Conservation (phyloP, 2,113 vertebrate species). For the Caloenas nicobarica region DNA sequence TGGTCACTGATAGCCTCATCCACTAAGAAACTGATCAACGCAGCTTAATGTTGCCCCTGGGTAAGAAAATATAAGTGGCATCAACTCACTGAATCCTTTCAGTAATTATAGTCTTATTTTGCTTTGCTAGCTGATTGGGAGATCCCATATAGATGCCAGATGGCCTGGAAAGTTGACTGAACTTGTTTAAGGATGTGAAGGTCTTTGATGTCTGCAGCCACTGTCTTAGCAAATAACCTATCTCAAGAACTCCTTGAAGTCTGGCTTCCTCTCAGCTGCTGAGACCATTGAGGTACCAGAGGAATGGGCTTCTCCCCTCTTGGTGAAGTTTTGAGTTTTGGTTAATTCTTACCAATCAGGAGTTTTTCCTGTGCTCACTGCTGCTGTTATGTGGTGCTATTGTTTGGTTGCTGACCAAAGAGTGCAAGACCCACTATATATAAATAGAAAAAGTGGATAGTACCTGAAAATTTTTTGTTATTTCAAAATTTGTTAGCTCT, state of each 20-base stretch:
- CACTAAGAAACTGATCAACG: neutral
- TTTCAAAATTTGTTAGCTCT: neutral
- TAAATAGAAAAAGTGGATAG: accelerated
- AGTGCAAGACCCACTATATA: accelerated
- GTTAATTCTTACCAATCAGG: accelerated
- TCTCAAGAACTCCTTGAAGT: accelerated
- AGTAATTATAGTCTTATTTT: neutral
- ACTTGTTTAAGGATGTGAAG: accelerated
- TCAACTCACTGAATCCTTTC: neutral
- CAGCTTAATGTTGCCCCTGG: accelerated
- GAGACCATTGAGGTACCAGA: accelerated
- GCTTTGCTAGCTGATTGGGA: neutral
- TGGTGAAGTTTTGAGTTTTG: neutral
- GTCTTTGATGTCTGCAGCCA: neutral
- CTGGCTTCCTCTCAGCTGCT: neutral
- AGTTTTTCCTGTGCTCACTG: neutral
- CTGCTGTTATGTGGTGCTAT: accelerated
- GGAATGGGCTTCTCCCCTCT: accelerated
- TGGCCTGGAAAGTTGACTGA: accelerated
- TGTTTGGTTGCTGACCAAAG: neutral
- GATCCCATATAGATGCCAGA: accelerated
- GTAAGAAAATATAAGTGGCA: neutral
- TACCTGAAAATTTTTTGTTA: neutral
- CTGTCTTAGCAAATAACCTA: neutral
- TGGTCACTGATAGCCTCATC: neutral